phyloP scores from a whole-genome alignment of 1,140 invertebrate genomes.

The Hypothenemus hampei region DNA sequence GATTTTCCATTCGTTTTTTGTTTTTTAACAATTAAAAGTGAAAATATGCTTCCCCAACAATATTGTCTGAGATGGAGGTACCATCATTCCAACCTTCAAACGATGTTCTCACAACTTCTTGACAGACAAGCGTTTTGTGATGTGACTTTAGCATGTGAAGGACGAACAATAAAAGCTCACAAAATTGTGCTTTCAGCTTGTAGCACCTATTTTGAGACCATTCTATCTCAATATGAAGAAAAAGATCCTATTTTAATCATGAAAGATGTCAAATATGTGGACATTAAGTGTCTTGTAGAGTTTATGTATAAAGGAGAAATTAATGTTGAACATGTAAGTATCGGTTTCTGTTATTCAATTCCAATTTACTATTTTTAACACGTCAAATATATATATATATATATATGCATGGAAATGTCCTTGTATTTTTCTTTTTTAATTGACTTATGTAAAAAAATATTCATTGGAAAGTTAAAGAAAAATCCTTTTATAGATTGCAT shows the following conservation, averaged over 20 bases:
- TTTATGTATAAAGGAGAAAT: conserved; percentile 97
- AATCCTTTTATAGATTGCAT: too few species aligned
- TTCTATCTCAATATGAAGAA: conserved; percentile 84
- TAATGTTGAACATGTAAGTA: conserved; percentile 85
- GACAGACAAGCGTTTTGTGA: conserved; percentile 87
- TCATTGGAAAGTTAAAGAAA: too few species aligned
- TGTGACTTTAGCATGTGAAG: conserved; percentile 84
- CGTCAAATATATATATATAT: too few species aligned
- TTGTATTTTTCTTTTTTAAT: too few species aligned
- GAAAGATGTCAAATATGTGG: conserved; percentile 77
- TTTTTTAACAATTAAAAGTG: conserved; percentile 26
- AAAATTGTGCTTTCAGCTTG: conserved; percentile 76
- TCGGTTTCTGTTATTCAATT: conserved; percentile 3
- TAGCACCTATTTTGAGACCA: conserved; percentile 82
- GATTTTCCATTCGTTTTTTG: conserved; percentile 6
- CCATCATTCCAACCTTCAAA: conserved; percentile 83
- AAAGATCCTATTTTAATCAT: conserved; percentile 81
- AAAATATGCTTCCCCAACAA: conserved; percentile 74
- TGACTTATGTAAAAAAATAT: too few species aligned
- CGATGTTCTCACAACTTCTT: conserved; percentile 83
- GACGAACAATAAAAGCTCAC: conserved; percentile 80
- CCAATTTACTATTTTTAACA: too few species aligned
- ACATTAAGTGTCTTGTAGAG: conserved; percentile 81
- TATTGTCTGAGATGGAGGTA: conserved; percentile 89
- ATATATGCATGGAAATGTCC: too few species aligned